Evolutionary conservation across 2,888 invertebrate genomes (phyloP), one percentile per base, ranked within the genome.

Genomic region (Monochamus alternatus): DNA sequence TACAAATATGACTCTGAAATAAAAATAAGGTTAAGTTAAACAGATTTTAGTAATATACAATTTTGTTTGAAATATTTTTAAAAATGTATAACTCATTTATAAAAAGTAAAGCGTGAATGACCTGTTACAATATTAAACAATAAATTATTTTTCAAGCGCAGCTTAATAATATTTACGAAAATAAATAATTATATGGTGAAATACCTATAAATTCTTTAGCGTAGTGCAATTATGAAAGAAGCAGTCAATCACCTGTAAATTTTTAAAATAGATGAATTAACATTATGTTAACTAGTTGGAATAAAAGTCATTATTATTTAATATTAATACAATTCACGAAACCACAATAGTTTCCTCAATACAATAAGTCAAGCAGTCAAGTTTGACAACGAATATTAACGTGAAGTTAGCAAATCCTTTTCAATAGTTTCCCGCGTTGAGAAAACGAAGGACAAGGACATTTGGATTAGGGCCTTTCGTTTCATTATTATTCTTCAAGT

Each of bases 361-460:
- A 22, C 22, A 22, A 22, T 1, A 10, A 22, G 22, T 38, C 47
- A 10, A 9, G 5, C 44, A 31, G 30, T 65, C 38, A 43, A 58
- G 43, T 58, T 58, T 68, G 68, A 68, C 68, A 58, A 43, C 38
- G 44, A 44, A 31, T n/a, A 55, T 22, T 12, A 12, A 8, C 30
- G 14, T 55, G 44, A 68, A 68, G 59, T 59, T 68, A 68, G 68
- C 68, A 22, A 30, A 3, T 22, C 12, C 55, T 14, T n/a, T 51
- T 63, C 51, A 22, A 58, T 44, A 68, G 14, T 68, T 68, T 68
- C 68, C 68, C 68, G 68, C 68, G 38, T 22, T 59, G 14, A 58
- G 22, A 22, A 22, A 44, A 22, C 22, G 68, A 68, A 58, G 59
- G 58, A 68, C 62, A 62, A 62, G 30, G 12, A 9, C 38, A 58